These are phyloP conservation scores for Hypanus sabinus DNA, from an alignment of 2,113 vertebrate species.

Conservation along the genomic window DNA sequence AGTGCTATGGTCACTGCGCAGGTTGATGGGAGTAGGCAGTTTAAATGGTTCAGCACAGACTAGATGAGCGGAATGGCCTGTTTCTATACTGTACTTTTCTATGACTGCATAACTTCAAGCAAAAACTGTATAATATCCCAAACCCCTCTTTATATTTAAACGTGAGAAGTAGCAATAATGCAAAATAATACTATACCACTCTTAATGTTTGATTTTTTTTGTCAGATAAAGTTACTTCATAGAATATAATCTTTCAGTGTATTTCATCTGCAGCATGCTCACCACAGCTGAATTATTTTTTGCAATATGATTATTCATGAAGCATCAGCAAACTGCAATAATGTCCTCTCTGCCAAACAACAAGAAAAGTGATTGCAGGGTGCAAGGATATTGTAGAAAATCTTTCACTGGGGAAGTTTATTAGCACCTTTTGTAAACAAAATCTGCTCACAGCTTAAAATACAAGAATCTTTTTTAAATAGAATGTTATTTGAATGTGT, in stretches of 20 bases:
- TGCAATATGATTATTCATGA: not conserved
- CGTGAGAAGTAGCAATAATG: not conserved
- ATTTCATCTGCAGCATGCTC: not conserved
- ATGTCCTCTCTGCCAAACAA: not conserved
- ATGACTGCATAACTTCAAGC: no score
- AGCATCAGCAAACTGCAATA: not conserved
- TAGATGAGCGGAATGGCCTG: no score
- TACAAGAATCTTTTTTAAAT: not conserved
- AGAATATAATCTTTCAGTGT: not conserved
- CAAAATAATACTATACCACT: not conserved
- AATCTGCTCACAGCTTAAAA: not conserved
- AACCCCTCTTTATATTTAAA: not conserved
- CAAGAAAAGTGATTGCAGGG: not conserved
- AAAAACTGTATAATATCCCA: not conserved
- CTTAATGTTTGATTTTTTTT: not conserved
- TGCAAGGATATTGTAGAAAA: not conserved
- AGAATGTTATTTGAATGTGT: not conserved
- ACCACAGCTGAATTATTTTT: not conserved
- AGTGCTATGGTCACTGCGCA: no score
- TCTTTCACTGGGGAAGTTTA: not conserved
- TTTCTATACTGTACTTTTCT: no score
- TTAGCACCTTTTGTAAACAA: not conserved
- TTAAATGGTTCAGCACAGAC: no score
- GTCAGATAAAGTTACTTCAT: not conserved
- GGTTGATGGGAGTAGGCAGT: no score